Evolutionary conservation across 2,888 invertebrate genomes (phyloP), one percentile per base, ranked within the genome.

Genomic region (Leucophenga maculata): DNA sequence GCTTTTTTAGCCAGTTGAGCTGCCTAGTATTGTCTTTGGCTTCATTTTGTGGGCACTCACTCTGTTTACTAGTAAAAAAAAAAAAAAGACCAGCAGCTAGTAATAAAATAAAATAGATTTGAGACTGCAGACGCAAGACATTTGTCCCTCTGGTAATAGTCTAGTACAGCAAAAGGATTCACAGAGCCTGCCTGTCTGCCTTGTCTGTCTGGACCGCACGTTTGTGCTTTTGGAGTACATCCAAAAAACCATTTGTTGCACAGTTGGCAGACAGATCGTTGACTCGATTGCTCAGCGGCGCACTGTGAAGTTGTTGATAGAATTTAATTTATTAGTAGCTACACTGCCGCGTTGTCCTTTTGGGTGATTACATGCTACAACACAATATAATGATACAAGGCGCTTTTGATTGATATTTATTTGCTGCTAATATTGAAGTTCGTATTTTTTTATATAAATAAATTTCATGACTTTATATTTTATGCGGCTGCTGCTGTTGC

Each of bases 221-320:
- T n/a, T n/a, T n/a, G n/a, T n/a, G n/a, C n/a, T n/a, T 50, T 50
- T 50, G 6, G 50, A 82, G 73, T 77, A 74, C 78, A 82, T 73
- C 84, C 83, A 76, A 83, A 80, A 77, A 85, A 85, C 82, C 85
- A 85, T 85, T 85, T 85, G 86, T 85, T 86, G 86, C 86, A 85
- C 74, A 75, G 31, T 62, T 44, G 60, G 44, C 44, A 44, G 44
- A 20, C 60, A 59, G n/a, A 3, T 13, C 31, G 20, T 18, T 46
- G 2, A 3, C 13, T n/a, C n/a, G 59, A 26, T 16, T 13, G 32
- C 44, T 39, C n/a, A 13, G 68, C 18, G 11, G 48, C 39, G n/a
- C 72, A 67, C 14, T 62, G 50, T 72, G 39, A 18, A 44, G 31
- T n/a, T 44, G 60, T 62, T 62, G 60, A 62, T 44, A 62, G 60